Evolutionary conservation across 2,888 invertebrate genomes (phyloP), one percentile per base, ranked within the genome.

Genomic region (Bellardia pandia): DNA sequence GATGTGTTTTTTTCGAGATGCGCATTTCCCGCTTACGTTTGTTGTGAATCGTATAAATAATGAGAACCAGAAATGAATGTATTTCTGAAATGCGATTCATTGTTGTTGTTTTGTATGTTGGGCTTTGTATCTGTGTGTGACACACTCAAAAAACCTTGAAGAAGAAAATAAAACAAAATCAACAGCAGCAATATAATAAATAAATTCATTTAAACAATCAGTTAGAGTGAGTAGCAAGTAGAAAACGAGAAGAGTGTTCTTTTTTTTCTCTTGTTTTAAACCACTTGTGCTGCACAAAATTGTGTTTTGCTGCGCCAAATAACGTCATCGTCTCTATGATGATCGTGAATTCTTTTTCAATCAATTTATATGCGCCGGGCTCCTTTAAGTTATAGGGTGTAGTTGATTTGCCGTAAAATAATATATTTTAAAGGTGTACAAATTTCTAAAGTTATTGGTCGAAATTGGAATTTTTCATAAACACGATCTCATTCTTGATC

Each of bases 151-250:
- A 58, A 75, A 68, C 56, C 58, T 81, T 81, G 75, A 75, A 74
- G 23, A 60, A 68, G 66, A 58, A 75, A 81, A 81, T 13, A 72
- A 69, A 53, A 64, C 11, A 3, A 58, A 58, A 69, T 56, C 45
- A 45, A 45, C 45, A 45, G 13, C 45, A 45, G 11, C 45, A 45
- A 45, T 45, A 45, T 9, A 45, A 45, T 45, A 45, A 45, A 45
- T 45, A 74, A 56, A 75, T 66, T 66, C 45, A 64, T 83, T 71
- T 77, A 64, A 77, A 83, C 56, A 71, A 83, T 83, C 62, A 77
- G 71, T 56, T 48, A 45, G 53, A 81, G 74, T 37, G 53, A 81
- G 74, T 37, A 81, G 23, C 66, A 75, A 58, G 16, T 45, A 64
- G 33, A 62, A 51, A 11, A 62, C 40, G 30, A 66, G 9, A 51